phyloP scores from a whole-genome alignment of 2,797 vertebrate genomes.

The Bradypus variegatus region DNA sequence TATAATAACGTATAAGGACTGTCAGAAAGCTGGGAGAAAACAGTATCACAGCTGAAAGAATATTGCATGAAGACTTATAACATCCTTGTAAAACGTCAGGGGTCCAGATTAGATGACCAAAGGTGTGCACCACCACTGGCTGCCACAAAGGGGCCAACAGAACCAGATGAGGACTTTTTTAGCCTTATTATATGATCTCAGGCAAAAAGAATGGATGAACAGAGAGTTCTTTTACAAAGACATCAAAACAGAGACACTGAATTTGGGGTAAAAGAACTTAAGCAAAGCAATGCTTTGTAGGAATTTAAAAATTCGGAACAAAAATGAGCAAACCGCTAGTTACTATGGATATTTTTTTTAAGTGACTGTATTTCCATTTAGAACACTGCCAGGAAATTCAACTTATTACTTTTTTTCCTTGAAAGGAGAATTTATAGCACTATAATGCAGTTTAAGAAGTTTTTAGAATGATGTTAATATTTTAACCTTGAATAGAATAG shows the following conservation, averaged over 20 bases:
- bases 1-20: background rate
- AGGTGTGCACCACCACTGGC: slow-evolving; percentile 89
- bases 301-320: slow-evolving; percentile 48
- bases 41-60: background rate
- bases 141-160: slow-evolving; percentile 83
- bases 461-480: background rate
- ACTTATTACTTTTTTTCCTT: background rate
- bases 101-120: slow-evolving; percentile 95
- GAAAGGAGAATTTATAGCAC: slow-evolving; percentile 44
- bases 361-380: slow-evolving; percentile 27
- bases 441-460: background rate
- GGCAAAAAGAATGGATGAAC: slow-evolving; percentile 96
- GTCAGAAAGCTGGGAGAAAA: background rate
- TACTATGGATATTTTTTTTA: background rate
- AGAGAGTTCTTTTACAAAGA: slow-evolving; percentile 86
- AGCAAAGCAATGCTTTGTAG: slow-evolving; percentile 53
- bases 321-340: background rate
- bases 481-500: background rate
- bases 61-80: slow-evolving; percentile 90
- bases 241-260: slow-evolving; percentile 70
- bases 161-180: slow-evolving; percentile 98
- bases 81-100: slow-evolving; percentile 93
- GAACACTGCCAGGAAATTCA: slow-evolving; percentile 39
- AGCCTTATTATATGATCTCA: slow-evolving; percentile 96
- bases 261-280: slow-evolving; percentile 74